Evolutionary conservation across 92 coral and sea anemone genomes (phyloP), one percentile per base, ranked within the genome.

Genomic region (Parazoanthus swiftii): DNA sequence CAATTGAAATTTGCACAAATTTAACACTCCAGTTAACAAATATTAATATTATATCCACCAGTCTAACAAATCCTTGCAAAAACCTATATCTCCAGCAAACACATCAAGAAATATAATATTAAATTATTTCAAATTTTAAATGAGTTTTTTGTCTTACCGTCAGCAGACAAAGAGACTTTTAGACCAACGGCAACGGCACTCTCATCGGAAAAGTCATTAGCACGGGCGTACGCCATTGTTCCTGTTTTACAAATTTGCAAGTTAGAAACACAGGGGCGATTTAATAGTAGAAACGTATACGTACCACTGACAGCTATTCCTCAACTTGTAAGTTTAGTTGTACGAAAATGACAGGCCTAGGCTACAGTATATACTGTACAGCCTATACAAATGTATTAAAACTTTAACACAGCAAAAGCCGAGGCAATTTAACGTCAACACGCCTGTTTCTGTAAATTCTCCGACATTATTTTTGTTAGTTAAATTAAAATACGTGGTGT

Each of bases 151-250:
- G 21, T 76, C 81, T 77, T 43, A 77, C 81, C 81, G 15, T 77
- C 81, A 20, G 81, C 81, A 33, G 81, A 77, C 58, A 77, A 77
- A 7, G 46, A 77, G 36, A 8, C 44, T 43, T 77, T 77, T 35
- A 77, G 50, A 77, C 81, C 81, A 75, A 35, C 21, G 10, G 50
- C 79, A 77, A 35, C 42, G 10, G 50, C 79, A 77, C 58, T 43
- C 23, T 54, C 59, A 54, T 54, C 59, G 4, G 59, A 54, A 54
- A 54, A 54, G 13, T 54, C 59, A 54, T 14, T 54, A 54, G 59
- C 81, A 23, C 48, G 81, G 5, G 46, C 48, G 3, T 77, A 29
- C 11, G 29, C 81, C 81, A 77, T 77, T 77, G 26, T 26, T 72
- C 76, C 76, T 72, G 76, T 72, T 36, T 72, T 72, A 29, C 76